phyloP scores from a whole-genome alignment of 2,888 invertebrate genomes.

The Lepidocyrtinus sp. region DNA sequence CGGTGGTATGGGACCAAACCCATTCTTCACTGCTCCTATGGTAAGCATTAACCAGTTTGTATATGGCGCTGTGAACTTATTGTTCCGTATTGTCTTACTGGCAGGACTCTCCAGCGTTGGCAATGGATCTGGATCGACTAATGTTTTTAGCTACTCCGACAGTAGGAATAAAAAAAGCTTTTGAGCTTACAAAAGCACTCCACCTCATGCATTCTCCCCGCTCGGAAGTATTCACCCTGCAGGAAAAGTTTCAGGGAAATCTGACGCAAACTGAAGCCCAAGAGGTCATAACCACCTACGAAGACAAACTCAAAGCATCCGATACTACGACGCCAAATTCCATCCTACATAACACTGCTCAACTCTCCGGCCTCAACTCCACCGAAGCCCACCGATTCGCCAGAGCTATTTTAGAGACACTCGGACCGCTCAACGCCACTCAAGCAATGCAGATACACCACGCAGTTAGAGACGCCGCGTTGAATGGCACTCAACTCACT shows the following conservation, averaged over 20 bases:
- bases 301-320: background rate
- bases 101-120: background rate
- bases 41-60: background rate
- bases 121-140: constrained; percentile 14
- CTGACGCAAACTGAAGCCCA: background rate
- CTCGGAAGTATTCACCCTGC: background rate
- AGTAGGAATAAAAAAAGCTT: constrained; percentile 13
- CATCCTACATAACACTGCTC: constrained; percentile 21
- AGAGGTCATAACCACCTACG: background rate
- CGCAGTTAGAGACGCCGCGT: background rate
- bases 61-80: background rate
- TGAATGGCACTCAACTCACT: background rate
- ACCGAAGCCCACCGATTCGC: constrained; percentile 2
- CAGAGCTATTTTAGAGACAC: constrained; percentile 13
- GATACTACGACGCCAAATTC: background rate
- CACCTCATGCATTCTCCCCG: background rate
- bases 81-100: background rate
- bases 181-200: background rate
- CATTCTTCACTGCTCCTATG: constrained; percentile 20
- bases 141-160: constrained; percentile 4
- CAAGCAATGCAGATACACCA: constrained; percentile 21
- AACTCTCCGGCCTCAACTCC: constrained; percentile 13
- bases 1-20: background rate
- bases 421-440: constrained; percentile 18
- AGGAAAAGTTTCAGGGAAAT: constrained; percentile 17